phyloP scores from a whole-genome alignment of 2,113 vertebrate genomes.

The Ophiodon elongatus region DNA sequence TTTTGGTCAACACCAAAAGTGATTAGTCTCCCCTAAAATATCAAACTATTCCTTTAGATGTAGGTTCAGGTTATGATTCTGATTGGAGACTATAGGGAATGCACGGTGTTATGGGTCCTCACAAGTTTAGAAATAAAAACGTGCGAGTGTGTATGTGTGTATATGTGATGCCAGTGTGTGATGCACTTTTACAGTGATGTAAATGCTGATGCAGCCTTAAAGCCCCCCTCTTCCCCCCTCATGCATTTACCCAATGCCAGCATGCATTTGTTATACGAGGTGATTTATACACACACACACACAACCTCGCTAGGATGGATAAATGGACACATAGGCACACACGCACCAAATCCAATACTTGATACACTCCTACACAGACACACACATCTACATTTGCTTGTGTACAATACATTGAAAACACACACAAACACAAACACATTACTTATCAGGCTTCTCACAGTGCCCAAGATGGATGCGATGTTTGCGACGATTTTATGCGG shows the following conservation, averaged over 20 bases:
- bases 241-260: conserved; percentile 40
- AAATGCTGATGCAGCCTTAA: conserved; percentile 66
- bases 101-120: background rate
- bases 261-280: conserved; percentile 56
- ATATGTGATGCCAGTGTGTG: background rate
- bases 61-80: too few relatives aligned
- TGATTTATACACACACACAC: conserved; percentile 11
- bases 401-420: background rate
- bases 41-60: too few relatives aligned
- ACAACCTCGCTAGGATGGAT: background rate
- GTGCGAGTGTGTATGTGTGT: background rate
- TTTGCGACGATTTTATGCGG: conserved; percentile 55
- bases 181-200: conserved; percentile 26
- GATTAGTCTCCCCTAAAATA: background rate
- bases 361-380: conserved; percentile 7
- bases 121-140: background rate
- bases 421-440: conserved; percentile 32
- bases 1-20: too few relatives aligned
- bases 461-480: conserved; percentile 58
- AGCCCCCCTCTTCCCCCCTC: background rate
- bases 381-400: conserved; percentile 8
- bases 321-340: conserved; percentile 20
- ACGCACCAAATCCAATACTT: conserved; percentile 11
- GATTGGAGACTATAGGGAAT: background rate
- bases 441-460: conserved; percentile 40